phyloP scores from a whole-genome alignment of 2,888 invertebrate species.

The Brachyptera putata region DNA sequence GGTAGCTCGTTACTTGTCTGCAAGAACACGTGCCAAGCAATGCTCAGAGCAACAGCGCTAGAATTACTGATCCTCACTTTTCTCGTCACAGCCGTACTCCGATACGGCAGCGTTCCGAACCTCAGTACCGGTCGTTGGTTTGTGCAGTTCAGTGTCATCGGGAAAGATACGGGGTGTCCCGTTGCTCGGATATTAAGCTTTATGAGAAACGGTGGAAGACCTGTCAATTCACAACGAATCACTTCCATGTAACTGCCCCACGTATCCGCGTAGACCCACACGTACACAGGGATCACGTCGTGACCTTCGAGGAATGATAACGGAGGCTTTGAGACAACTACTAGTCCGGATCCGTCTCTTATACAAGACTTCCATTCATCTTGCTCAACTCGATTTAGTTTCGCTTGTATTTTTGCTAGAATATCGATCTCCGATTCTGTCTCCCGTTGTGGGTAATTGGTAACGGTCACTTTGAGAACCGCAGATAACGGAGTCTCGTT shows the following conservation, averaged over 20 bases:
- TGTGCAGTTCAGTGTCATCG: conserved; percentile 40
- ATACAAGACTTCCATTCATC: conserved; percentile 34
- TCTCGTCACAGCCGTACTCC: conserved; percentile 33
- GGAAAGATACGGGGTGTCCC: conserved; percentile 44
- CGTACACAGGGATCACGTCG: conserved; percentile 39
- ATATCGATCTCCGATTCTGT: not conserved
- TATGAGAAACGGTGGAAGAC: conserved; percentile 42
- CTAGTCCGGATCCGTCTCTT: conserved; percentile 41
- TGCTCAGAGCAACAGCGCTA: conserved; percentile 38
- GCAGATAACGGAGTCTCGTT: not conserved
- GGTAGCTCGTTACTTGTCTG: conserved; percentile 41
- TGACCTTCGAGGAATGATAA: conserved; percentile 37
- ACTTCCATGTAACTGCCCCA: conserved; percentile 49
- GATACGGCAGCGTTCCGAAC: conserved; percentile 37
- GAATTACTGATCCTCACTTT: conserved; percentile 39
- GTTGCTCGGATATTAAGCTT: conserved; percentile 43
- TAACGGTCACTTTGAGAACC: conserved; percentile 30
- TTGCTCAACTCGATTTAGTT: not conserved
- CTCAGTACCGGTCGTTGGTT: conserved; percentile 39
- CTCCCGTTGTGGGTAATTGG: conserved; percentile 33
- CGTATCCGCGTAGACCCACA: conserved; percentile 46
- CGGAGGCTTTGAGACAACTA: conserved; percentile 39
- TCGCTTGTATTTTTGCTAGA: not conserved
- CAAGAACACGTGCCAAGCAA: conserved; percentile 46
- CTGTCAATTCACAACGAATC: conserved; percentile 43